These are phyloP conservation scores for Trichomycterus rosablanca DNA, from an alignment of 2,113 vertebrate species.

Conservation along the genomic window DNA sequence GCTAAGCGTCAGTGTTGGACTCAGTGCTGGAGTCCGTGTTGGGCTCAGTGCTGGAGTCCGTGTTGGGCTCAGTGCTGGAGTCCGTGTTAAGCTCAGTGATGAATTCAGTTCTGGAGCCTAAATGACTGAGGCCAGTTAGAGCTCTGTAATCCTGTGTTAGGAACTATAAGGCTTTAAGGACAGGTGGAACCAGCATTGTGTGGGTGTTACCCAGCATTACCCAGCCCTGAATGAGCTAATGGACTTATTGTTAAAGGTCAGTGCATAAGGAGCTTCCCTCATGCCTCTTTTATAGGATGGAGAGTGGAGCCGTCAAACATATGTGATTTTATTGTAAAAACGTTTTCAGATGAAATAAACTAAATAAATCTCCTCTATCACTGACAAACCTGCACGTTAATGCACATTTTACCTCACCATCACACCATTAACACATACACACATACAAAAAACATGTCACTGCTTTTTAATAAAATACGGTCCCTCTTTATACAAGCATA, in stretches of 20 bases:
- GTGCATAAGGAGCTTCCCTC: neutral
- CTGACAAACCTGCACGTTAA: too few relatives aligned
- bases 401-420: too few relatives aligned
- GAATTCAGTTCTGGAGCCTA: neutral
- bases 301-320: neutral
- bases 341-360: too few relatives aligned
- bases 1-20: neutral
- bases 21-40: neutral
- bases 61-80: neutral
- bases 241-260: conserved; percentile 9
- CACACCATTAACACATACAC: too few relatives aligned
- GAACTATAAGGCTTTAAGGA: conserved; percentile 11
- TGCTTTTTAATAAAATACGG: too few relatives aligned
- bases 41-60: neutral
- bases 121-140: neutral
- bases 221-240: neutral
- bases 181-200: conserved; percentile 10
- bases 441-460: too few relatives aligned
- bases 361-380: too few relatives aligned
- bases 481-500: too few relatives aligned
- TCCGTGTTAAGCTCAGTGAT: neutral
- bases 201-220: conserved; percentile 15
- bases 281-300: neutral
- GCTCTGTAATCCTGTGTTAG: conserved; percentile 17
- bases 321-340: too few relatives aligned